These are phyloP conservation scores for Chiridota heheva DNA, from an alignment of 35 echinoderm and acorn worm species.

Conservation along the genomic window DNA sequence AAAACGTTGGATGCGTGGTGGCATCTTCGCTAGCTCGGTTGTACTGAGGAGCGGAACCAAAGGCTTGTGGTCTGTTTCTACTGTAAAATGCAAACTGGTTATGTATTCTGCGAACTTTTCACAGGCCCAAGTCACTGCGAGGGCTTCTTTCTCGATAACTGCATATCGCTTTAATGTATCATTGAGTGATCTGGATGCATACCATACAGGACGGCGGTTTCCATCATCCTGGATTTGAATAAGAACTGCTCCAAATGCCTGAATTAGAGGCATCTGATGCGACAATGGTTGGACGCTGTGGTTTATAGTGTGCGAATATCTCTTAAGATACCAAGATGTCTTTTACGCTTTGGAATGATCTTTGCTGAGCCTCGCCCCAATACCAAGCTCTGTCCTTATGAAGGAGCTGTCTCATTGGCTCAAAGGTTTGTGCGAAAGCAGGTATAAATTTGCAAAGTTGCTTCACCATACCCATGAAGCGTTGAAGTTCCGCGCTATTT, in stretches of 20 bases:
- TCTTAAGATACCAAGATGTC: neutral
- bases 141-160: constrained; percentile 55
- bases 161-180: constrained; percentile 53
- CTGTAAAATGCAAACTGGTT: constrained; percentile 28
- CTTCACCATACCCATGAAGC: constrained; percentile 23
- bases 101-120: constrained; percentile 54
- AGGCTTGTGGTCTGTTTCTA: constrained; percentile 53
- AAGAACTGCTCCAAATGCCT: constrained; percentile 34
- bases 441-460: constrained; percentile 49
- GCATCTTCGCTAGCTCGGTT: constrained; percentile 41
- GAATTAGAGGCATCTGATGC: constrained; percentile 34
- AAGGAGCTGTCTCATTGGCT: constrained; percentile 33
- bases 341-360: constrained; percentile 33
- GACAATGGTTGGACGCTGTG: constrained; percentile 28
- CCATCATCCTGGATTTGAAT: constrained; percentile 26
- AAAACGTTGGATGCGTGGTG: constrained; percentile 47
- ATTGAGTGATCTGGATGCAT: constrained; percentile 33
- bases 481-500: constrained; percentile 15
- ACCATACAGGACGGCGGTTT: neutral
- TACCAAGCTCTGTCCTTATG: constrained; percentile 33
- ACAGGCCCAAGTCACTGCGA: constrained; percentile 47
- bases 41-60: constrained; percentile 37
- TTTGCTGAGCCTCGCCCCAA: constrained; percentile 29
- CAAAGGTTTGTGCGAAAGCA: constrained; percentile 1
- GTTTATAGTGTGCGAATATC: constrained; percentile 44